phyloP scores from a whole-genome alignment of 2,888 invertebrate species.

The Eledona agricola region DNA sequence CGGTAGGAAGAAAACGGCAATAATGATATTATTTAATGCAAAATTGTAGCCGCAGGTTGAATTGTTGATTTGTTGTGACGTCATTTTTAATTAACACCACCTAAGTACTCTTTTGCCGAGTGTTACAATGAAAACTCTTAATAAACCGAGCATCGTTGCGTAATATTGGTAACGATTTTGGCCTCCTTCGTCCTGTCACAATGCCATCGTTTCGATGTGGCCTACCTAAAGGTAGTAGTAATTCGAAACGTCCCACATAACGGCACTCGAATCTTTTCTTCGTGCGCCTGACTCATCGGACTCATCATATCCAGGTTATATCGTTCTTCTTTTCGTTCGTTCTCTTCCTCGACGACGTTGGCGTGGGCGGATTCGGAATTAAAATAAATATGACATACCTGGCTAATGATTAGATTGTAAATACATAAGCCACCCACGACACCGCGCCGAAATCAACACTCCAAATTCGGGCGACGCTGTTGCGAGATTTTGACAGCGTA shows the following conservation, averaged over 20 bases:
- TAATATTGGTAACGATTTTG: slow-evolving; percentile 3
- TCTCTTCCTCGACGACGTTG: slow-evolving; percentile 10
- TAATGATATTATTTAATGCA: slow-evolving; percentile 18
- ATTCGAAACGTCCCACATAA: slow-evolving; percentile 14
- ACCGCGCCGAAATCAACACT: slow-evolving; percentile 11
- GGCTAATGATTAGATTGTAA: slow-evolving; percentile 32
- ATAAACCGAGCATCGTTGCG: slow-evolving; percentile 2
- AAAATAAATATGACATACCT: slow-evolving; percentile 27
- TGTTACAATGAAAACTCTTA: no score
- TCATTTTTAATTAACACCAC: slow-evolving; percentile 9
- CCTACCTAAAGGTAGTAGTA: no score
- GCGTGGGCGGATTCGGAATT: slow-evolving; percentile 12
- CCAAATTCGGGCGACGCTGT: slow-evolving; percentile 20
- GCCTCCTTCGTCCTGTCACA: slow-evolving; percentile 2
- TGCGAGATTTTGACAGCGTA: neutral
- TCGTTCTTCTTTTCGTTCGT: slow-evolving; percentile 24
- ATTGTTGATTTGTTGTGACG: slow-evolving; percentile 3
- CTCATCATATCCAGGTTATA: slow-evolving; percentile 27
- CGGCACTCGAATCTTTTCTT: slow-evolving; percentile 17
- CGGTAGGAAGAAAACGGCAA: slow-evolving; percentile 16
- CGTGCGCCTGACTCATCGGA: slow-evolving; percentile 22
- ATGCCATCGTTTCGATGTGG: slow-evolving; percentile 7
- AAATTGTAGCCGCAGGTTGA: slow-evolving; percentile 9
- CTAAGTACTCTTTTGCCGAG: no score
- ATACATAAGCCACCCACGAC: slow-evolving; percentile 23